Base-by-base conservation (phyloP, 2,888 invertebrate species). In the Phaonia tiefii region DNA sequence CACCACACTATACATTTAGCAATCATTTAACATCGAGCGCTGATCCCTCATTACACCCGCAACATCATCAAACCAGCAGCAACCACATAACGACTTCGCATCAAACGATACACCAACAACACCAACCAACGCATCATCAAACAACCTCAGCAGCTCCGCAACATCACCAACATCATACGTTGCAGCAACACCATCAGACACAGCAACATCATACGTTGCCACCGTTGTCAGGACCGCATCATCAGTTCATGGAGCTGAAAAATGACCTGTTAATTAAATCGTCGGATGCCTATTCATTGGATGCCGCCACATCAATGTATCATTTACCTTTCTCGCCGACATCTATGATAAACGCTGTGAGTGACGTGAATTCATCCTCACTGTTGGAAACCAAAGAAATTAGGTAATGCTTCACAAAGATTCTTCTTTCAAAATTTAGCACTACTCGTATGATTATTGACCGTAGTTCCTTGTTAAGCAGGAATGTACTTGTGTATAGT, bases 331-430 rank as follows among this genome's bases (percentile, higher is more conserved):
- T 89, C 85, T 89, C 89, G 81, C 90, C 89, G 58, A 88, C 87
- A 13, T 89, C 89, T 73, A 90, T 90, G 89, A 90, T 89, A 75
- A 89, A 90, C 84, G 89, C 89, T 63, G 90, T 89, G 66, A 89
- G 89, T 84, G 89, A 89, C 83, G 89, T 89, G 74, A 89, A 90
- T 78, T 84, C 84, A 63, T 86, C 85, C 75, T 89, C 90, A 46
- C 85, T 89, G 84, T 86, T 89, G 88, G 89, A 89, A 86, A 88
- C 90, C 86, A 89, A 89, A 89, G 89, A 89, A 86, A 89, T 89
- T 89, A 90, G 89, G 89, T 89, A 89, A 89, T 86, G 80, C n/a
- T 49, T 49, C 20, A 49, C n/a, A 46, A 49, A 17, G 49, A 49
- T 46, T 56, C 25, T 39, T n/a, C 56, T n/a, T n/a, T n/a, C n/a